Conservation (phyloP, 2,888 invertebrate species). For the Catocala sponsa region DNA sequence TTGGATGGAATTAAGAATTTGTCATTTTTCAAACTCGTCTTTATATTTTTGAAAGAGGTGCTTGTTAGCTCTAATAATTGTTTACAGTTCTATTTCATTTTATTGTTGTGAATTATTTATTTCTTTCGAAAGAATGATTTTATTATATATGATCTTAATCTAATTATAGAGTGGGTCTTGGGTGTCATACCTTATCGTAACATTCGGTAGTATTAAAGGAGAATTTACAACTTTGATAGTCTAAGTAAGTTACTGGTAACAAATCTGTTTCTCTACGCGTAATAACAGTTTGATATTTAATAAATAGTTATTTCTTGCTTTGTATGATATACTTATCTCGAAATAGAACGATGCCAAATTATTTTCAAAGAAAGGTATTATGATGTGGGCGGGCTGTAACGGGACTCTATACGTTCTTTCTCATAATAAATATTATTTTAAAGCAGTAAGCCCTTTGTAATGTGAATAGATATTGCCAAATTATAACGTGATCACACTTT, state of each 20-base stretch:
- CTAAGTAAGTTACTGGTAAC: background rate
- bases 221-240: background rate
- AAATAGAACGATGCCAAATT: too few relatives aligned
- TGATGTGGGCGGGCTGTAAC: too few relatives aligned
- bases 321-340: too few relatives aligned
- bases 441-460: constrained; percentile 6
- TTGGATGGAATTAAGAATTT: constrained; percentile 11
- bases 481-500: background rate
- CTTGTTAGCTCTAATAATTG: background rate
- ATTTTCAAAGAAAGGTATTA: too few relatives aligned
- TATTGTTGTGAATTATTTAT: too few relatives aligned
- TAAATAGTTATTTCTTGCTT: background rate
- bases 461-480: constrained; percentile 4
- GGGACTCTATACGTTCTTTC: too few relatives aligned
- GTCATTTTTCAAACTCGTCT: constrained; percentile 6
- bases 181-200: too few relatives aligned
- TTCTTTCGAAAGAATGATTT: too few relatives aligned
- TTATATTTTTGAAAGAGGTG: background rate
- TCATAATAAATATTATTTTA: background rate
- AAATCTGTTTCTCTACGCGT: background rate
- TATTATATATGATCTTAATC: too few relatives aligned
- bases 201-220: background rate
- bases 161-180: too few relatives aligned
- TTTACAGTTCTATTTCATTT: too few relatives aligned
- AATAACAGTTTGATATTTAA: background rate